Evolutionary conservation across 1,140 invertebrate species (phyloP), one percentile per base, ranked within the genome.

Genomic region (Pygmarrhopalites habei): DNA sequence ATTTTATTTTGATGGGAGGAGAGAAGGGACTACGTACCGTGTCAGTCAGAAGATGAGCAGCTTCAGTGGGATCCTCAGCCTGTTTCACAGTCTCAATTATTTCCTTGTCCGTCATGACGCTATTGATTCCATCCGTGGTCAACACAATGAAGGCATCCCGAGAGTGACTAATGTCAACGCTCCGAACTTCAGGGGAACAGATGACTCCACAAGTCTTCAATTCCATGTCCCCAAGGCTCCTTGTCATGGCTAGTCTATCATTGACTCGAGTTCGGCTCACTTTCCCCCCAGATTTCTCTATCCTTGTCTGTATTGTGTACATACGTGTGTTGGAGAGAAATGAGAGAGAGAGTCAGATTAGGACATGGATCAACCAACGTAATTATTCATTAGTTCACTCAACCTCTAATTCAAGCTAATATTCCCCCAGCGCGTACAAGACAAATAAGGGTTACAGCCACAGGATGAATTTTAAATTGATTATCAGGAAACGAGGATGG

Each of bases 211-310:
- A 80, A 4, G 69, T 71, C 70, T 82, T 82, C 32, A 83, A 73
- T 41, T 82, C 80, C 7, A 80, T 67, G 71, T 83, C 81, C 10
- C 82, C 82, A 7, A 83, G 74, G 71, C 80, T 82, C n/a, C 82
- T 68, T 3, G 80, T 82, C 81, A 82, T 83, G 14, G 77, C 77
- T 2, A 83, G 72, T 30, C 77, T 67, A 10, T 79, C 79, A 72
- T 82, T 82, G 3, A 69, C 68, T 32, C 68, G 29, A 14, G 26
- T 46, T 10, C 44, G 51, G 25, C 58, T 61, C 41, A 55, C 51
- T 64, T 44, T 51, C 12, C 65, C 62, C 14, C 75, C 73, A 28
- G 74, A 75, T 66, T 75, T 67, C 53, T 72, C 65, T 30, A 77
- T 76, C 55, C 76, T 59, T n/a, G 46, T 70, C 68, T 72, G 29